These are phyloP conservation scores for Trachymyrmex septentrionalis DNA, from an alignment of 1,140 invertebrate genomes.

Conservation along the genomic window DNA sequence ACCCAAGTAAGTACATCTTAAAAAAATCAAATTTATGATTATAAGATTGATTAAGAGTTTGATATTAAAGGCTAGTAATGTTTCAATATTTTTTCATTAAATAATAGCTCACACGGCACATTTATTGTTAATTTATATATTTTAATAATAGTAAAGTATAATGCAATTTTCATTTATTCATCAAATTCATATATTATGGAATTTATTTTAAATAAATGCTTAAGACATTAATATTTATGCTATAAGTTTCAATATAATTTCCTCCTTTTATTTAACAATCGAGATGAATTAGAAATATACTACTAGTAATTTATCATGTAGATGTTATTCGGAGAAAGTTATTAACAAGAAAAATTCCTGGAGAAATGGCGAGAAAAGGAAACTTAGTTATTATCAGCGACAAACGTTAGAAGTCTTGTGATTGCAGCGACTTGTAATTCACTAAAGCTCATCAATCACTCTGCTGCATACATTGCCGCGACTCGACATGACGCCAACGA, in stretches of 20 bases:
- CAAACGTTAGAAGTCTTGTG: constrained; percentile 42
- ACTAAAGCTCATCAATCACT: constrained; percentile 63
- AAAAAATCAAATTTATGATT: background rate
- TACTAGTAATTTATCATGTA: constrained; percentile 8
- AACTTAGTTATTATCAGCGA: constrained; percentile 34
- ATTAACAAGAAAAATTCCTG: background rate
- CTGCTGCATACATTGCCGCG: background rate
- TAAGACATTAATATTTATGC: no score
- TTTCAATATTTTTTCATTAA: constrained; percentile 1
- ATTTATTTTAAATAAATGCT: background rate
- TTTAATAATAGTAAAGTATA: background rate
- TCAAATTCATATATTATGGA: background rate
- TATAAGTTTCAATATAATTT: background rate
- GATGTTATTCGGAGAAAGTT: background rate
- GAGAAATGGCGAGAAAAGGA: constrained; percentile 15
- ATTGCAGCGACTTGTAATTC: constrained; percentile 50
- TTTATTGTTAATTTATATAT: background rate
- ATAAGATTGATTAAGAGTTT: background rate
- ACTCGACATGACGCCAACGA: background rate
- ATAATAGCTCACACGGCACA: background rate
- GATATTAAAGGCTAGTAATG: background rate
- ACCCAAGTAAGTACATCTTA: no score
- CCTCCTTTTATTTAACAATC: background rate
- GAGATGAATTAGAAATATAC: background rate
- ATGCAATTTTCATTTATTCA: background rate